phyloP scores from a whole-genome alignment of 1,140 invertebrate species.

The Heliothis virescens region DNA sequence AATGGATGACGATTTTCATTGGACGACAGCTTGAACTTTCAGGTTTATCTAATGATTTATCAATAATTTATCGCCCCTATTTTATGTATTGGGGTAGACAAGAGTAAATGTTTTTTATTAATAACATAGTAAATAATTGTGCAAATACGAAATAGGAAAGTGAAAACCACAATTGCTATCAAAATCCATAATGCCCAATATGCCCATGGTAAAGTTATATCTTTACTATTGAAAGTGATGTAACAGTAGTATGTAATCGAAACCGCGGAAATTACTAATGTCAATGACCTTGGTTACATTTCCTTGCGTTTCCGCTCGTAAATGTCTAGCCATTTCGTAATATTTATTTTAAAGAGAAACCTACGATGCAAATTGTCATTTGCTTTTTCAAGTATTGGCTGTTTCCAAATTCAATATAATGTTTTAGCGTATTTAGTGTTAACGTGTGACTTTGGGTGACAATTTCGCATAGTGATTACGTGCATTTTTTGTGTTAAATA shows the following conservation, averaged over 20 bases:
- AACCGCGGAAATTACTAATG: constrained; percentile 1
- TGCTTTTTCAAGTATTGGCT: background rate
- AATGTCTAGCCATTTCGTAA: constrained; percentile 15
- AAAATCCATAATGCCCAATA: too few species aligned
- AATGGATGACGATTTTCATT: background rate
- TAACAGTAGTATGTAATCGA: constrained; percentile 4
- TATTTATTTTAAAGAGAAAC: constrained; percentile 1
- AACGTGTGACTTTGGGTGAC: background rate
- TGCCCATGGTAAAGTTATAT: too few species aligned
- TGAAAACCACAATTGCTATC: too few species aligned
- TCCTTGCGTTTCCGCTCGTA: constrained; percentile 3
- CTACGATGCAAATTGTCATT: constrained; percentile 1
- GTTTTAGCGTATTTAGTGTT: background rate
- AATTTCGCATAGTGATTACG: too few species aligned
- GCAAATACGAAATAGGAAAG: too few species aligned
- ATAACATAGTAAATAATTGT: too few species aligned
- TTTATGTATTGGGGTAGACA: too few species aligned
- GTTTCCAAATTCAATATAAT: background rate
- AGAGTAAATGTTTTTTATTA: too few species aligned
- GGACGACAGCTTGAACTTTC: background rate
- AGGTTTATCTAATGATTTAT: background rate
- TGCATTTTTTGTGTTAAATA: background rate
- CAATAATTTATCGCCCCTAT: too few species aligned
- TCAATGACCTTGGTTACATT: constrained; percentile 15
- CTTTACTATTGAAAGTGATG: background rate